phyloP scores from a whole-genome alignment of 2,888 invertebrate species.

The Lasioglossum marginatum region DNA sequence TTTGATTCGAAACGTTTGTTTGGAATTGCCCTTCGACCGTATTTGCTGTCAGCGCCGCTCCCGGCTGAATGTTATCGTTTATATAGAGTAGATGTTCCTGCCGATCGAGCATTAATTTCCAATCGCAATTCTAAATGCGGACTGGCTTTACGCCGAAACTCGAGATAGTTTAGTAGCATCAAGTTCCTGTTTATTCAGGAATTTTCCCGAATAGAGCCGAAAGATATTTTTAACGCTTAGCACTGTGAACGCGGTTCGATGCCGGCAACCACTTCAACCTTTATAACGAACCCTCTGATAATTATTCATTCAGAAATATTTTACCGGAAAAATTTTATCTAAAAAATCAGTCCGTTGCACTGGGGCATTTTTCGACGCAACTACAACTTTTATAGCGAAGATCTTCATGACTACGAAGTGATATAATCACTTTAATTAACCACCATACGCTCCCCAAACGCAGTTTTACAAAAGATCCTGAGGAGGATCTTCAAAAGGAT shows the following conservation, averaged over 20 bases:
- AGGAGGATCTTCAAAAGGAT: too few species aligned
- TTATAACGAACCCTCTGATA: not conserved
- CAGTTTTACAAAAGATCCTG: too few species aligned
- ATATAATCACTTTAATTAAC: too few species aligned
- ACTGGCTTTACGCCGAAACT: not conserved
- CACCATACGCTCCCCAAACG: too few species aligned
- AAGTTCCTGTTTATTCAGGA: not conserved
- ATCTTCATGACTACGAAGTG: too few species aligned
- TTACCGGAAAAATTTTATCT: too few species aligned
- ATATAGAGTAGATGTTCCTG: not conserved
- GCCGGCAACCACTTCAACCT: not conserved
- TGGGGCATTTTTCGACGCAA: too few species aligned
- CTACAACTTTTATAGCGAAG: too few species aligned
- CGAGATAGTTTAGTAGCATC: not conserved
- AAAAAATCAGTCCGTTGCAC: too few species aligned
- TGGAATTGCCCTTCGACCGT: constrained; percentile 4
- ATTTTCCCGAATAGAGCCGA: not conserved
- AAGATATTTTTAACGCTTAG: not conserved
- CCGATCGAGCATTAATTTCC: constrained; percentile 5
- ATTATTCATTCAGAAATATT: too few species aligned
- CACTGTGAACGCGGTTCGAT: too few species aligned
- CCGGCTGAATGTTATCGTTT: not conserved
- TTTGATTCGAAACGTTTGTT: constrained; percentile 33
- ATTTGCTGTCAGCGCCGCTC: constrained; percentile 1
- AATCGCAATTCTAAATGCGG: not conserved